A percentile compares a stretch with the other conserved stretches of the same genome.
These are phyloP conservation scores for Pseudomyrmex dendroicus DNA, from an alignment of 1,140 invertebrate genomes.

Conservation along the genomic window DNA sequence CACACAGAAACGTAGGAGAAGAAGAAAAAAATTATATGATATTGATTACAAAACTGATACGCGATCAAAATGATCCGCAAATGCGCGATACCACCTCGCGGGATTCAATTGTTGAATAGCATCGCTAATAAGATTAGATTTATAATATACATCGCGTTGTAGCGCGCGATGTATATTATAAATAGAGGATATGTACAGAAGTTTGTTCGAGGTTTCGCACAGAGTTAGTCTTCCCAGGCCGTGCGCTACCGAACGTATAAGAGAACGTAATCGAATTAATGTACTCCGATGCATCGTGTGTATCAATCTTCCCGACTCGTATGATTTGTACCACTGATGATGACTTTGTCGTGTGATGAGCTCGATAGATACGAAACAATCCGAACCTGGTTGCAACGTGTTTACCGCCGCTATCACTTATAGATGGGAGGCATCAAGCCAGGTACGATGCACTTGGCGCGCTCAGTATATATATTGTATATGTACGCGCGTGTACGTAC, in stretches of 20 bases:
- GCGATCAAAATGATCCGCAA: neutral
- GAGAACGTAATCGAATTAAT: slow-evolving; percentile 25
- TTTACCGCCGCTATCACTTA: slow-evolving; percentile 23
- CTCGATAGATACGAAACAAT: slow-evolving; percentile 15
- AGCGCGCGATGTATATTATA: neutral
- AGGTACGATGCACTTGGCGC: slow-evolving; percentile 58
- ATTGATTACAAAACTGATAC: slow-evolving; percentile 3
- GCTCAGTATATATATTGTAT: slow-evolving; percentile 45
- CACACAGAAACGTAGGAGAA: neutral
- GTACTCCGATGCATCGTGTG: neutral
- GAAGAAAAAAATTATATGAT: neutral
- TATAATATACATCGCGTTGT: too few relatives aligned
- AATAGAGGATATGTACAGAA: neutral
- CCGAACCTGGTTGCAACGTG: slow-evolving; percentile 1
- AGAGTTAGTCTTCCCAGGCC: neutral
- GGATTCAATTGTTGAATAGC: too few relatives aligned
- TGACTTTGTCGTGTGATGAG: slow-evolving; percentile 20
- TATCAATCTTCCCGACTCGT: slow-evolving; percentile 17
- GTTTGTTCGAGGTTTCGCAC: neutral
- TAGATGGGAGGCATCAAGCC: slow-evolving; percentile 1
- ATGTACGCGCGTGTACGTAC: slow-evolving; percentile 28
- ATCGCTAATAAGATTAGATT: slow-evolving; percentile 14
- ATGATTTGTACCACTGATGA: neutral
- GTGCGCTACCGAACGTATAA: neutral
- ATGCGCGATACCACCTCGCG: neutral